Evolutionary conservation across 2,113 vertebrate genomes (phyloP), one percentile per base, ranked within the genome.

Genomic region (Fregata magnificens): DNA sequence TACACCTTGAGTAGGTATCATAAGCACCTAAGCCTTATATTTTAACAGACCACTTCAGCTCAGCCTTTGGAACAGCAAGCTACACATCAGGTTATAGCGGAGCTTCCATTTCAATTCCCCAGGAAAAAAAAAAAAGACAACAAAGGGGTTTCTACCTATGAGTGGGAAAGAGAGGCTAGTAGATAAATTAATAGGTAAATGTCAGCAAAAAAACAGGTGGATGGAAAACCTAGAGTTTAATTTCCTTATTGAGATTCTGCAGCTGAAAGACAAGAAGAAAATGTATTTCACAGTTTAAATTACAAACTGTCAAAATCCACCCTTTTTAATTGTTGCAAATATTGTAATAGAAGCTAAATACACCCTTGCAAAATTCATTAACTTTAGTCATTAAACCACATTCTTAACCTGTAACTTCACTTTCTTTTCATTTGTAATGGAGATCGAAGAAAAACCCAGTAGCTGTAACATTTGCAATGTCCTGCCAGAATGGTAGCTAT

Each of bases 391-490:
- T n/a, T 70, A 67, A 90, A 52, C 24, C 47, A 80, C 90, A 90
- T 93, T 95, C 86, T 81, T 91, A 91, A 91, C 72, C 77, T 93
- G 82, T 89, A 86, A 47, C 70, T 88, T 95, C 13, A 26, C 31
- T 92, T 93, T 80, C 50, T 95, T 81, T 91, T 66, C 31, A 69
- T 65, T 82, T 69, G 24, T 56, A 94, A 82, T 31, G 76, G 44
- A 77, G 58, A 86, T 2, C 55, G 71, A 13, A 83, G 11, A 45
- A 90, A 88, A 90, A 65, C 76, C 76, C 88, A 88, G 74, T 65
- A 93, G 79, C 66, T 95, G 67, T 69, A 86, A 71, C 52, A 70
- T 73, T 88, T 69, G 55, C 86, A 42, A 9, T 17, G 28, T 65
- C 47, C 73, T 96, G 91, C 70, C 78, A 93, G 44, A 80, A 89